Conservation (phyloP, 2,888 invertebrate genomes). For the Coelopa pilipes region DNA sequence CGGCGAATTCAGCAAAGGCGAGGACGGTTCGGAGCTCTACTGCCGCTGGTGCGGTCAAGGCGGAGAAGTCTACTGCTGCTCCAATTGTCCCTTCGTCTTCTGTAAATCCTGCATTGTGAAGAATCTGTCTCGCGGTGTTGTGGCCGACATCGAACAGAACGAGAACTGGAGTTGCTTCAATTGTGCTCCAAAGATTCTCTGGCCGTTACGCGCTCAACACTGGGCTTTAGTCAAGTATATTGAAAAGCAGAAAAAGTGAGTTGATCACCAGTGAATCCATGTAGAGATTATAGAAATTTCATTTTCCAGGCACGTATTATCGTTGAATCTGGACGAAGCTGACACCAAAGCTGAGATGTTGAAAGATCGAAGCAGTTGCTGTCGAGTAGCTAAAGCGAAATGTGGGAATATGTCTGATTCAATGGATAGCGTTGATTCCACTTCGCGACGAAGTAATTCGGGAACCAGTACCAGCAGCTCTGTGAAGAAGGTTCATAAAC, state of each 20-base stretch:
- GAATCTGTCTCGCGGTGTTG: slow-evolving; percentile 75
- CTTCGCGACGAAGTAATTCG: slow-evolving; percentile 55
- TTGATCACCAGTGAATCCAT: slow-evolving; percentile 23
- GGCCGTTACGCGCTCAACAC: slow-evolving; percentile 75
- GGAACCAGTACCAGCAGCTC: slow-evolving; percentile 46
- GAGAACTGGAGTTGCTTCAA: slow-evolving; percentile 86
- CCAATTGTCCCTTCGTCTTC: slow-evolving; percentile 79
- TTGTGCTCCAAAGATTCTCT: slow-evolving; percentile 76
- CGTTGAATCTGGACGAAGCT: slow-evolving; percentile 53
- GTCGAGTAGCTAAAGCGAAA: slow-evolving; percentile 58
- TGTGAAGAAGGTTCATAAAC: slow-evolving; percentile 46
- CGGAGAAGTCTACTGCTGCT: slow-evolving; percentile 82
- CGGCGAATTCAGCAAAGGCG: slow-evolving; percentile 84
- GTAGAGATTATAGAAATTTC: neutral
- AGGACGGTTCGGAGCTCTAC: slow-evolving; percentile 84
- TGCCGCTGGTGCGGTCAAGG: slow-evolving; percentile 88
- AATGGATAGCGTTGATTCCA: slow-evolving; percentile 59
- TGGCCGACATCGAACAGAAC: slow-evolving; percentile 78
- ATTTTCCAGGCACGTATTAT: slow-evolving; percentile 52
- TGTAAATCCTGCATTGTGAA: slow-evolving; percentile 82
- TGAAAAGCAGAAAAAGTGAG: slow-evolving; percentile 69
- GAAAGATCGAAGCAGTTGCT: slow-evolving; percentile 61
- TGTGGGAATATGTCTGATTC: slow-evolving; percentile 59
- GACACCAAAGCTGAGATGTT: slow-evolving; percentile 54
- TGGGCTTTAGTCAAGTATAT: slow-evolving; percentile 79